Base-by-base conservation (phyloP, 2,888 invertebrate genomes). In the Piscicola geometra region DNA sequence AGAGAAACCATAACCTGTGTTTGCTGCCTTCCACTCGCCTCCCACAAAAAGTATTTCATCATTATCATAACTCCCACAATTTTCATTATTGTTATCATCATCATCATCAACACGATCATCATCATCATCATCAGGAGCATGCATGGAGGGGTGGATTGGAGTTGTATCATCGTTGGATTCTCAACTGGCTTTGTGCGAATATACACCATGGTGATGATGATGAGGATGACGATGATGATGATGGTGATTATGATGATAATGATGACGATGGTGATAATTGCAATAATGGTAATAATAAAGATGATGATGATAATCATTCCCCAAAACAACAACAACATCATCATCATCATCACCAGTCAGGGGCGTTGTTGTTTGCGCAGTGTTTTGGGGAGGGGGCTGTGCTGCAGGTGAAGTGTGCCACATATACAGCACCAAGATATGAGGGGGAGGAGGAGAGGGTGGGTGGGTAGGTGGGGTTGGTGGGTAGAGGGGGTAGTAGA, bases 91-190 rank as follows among this genome's bases (percentile, higher is more conserved):
- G n/a, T n/a, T n/a, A n/a, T n/a, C n/a, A n/a, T n/a, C n/a, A n/a
- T n/a, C n/a, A n/a, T n/a, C n/a, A n/a, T n/a, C n/a, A n/a, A n/a
- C n/a, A n/a, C 30, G 12, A 28, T 21, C 41, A 66, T 67, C 25
- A n/a, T 68, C 18, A 70, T 33, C 35, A 35, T 52, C 15, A 21
- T 70, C 25, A 83, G 85, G 73, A 88, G 88, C 78, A 86, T 87
- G 21, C 87, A 88, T 67, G 88, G 90, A 83, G 90, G 90, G 5
- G 90, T 93, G 35, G 96, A 97, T 84, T 97, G 96, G 96, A 94
- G 93, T 21, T 94, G 94, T 83, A 89, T 96, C 77, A 89, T 91
- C 77, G 89, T 94, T 76, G 97, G 96, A 21, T 91, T 92, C 82
- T 90, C 89, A 81, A 91, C 92, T 80, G 97, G 97, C 28, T 89